These are phyloP conservation scores for Ochropacha duplaris DNA, from an alignment of 2,888 invertebrate genomes.

Conservation along the genomic window DNA sequence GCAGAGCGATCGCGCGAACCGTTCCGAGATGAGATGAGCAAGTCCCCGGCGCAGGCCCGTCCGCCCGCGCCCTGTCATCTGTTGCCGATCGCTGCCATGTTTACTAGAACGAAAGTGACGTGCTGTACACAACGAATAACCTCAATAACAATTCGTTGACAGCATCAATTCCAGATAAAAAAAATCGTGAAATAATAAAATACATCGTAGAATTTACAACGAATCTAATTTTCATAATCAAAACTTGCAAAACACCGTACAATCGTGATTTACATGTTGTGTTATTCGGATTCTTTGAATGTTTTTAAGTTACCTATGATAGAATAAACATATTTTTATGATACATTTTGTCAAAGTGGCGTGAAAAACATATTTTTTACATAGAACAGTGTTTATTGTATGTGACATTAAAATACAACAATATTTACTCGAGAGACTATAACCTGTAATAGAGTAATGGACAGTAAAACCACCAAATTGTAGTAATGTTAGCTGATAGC, in stretches of 20 bases:
- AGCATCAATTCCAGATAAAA: slow-evolving; percentile 46
- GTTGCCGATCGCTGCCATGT: slow-evolving; percentile 80
- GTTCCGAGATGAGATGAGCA: slow-evolving; percentile 70
- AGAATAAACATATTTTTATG: slow-evolving; percentile 19
- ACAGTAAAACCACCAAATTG: slow-evolving; percentile 16
- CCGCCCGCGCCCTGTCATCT: slow-evolving; percentile 79
- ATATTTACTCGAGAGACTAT: slow-evolving; percentile 15
- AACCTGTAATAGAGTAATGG: slow-evolving; percentile 15
- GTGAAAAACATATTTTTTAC: slow-evolving; percentile 10
- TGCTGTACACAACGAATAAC: slow-evolving; percentile 79
- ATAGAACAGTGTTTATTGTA: not conserved
- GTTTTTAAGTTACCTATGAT: slow-evolving; percentile 13
- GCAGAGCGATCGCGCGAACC: slow-evolving; percentile 56
- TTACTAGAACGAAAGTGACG: slow-evolving; percentile 77
- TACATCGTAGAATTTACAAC: slow-evolving; percentile 60
- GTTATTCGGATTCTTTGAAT: slow-evolving; percentile 21
- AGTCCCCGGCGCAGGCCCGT: slow-evolving; percentile 71
- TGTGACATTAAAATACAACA: slow-evolving; percentile 27
- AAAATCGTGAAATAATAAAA: slow-evolving; percentile 37
- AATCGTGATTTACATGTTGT: slow-evolving; percentile 22
- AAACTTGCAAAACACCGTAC: slow-evolving; percentile 22
- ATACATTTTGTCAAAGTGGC: slow-evolving; percentile 19
- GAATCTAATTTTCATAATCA: slow-evolving; percentile 47
- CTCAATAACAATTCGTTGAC: slow-evolving; percentile 63
- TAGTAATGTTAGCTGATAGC: not conserved